These are phyloP conservation scores for Heliopora coerulea DNA, from an alignment of 92 coral and sea anemone species.

Conservation along the genomic window DNA sequence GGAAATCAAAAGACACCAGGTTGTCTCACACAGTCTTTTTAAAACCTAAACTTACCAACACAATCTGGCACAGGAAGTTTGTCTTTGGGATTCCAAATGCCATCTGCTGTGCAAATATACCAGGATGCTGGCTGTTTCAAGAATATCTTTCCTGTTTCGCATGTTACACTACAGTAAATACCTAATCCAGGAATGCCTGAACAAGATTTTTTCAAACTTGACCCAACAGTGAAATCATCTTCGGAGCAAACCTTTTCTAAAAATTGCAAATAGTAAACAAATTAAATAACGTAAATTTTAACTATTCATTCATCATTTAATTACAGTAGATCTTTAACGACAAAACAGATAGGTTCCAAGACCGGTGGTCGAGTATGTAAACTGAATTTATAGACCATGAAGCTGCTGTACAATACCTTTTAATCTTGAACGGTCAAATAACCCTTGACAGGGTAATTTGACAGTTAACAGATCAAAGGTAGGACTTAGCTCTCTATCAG, in stretches of 20 bases:
- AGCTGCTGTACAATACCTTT: too few relatives aligned
- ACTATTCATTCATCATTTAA: too few relatives aligned
- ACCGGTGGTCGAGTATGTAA: too few relatives aligned
- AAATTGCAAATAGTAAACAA: background rate
- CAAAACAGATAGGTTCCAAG: too few relatives aligned
- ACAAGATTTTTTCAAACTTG: background rate
- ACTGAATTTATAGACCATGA: too few relatives aligned
- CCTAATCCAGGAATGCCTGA: background rate
- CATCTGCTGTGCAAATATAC: background rate
- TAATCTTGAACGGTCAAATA: too few relatives aligned
- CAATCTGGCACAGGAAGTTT: conserved; percentile 20
- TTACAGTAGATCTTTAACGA: too few relatives aligned
- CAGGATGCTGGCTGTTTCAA: background rate
- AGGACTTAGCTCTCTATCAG: too few relatives aligned
- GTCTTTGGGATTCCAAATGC: conserved; percentile 1
- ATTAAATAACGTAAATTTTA: background rate
- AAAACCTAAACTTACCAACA: conserved; percentile 19
- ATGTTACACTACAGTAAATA: background rate
- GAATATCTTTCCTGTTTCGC: background rate
- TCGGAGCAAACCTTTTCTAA: conserved; percentile 2
- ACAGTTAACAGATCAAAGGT: too few relatives aligned
- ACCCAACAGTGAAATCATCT: conserved; percentile 23
- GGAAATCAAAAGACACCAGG: too few relatives aligned
- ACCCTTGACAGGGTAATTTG: too few relatives aligned
- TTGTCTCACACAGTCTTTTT: too few relatives aligned